Conservation (phyloP, 1,140 invertebrate species). For the Cherax destructor region DNA sequence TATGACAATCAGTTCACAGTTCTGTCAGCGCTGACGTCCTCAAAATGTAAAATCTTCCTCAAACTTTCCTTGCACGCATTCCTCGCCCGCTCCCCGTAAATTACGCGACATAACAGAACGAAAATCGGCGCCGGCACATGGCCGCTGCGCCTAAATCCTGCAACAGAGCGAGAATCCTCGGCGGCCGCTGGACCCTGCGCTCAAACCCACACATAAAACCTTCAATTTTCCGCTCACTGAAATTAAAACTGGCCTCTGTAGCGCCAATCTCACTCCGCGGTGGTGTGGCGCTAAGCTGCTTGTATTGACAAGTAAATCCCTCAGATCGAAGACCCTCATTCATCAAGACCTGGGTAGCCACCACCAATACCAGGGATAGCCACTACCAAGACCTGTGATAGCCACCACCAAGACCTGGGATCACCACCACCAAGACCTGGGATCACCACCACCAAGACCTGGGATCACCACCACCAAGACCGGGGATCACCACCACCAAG, state of each 20-base stretch:
- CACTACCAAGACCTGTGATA: not conserved
- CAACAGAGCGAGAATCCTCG: no score
- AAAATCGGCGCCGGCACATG: not conserved
- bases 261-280: not conserved
- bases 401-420: not conserved
- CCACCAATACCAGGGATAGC: no score
- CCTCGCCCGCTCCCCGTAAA: no score
- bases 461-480: not conserved
- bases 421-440: not conserved
- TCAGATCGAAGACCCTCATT: not conserved
- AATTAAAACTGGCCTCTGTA: not conserved
- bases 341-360: not conserved
- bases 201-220: conserved; percentile 14
- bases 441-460: not conserved
- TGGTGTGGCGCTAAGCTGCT: conserved; percentile 13
- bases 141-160: no score
- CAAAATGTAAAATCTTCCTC: no score
- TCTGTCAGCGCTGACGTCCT: no score
- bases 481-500: no score
- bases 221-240: conserved; percentile 24
- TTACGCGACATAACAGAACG: not conserved
- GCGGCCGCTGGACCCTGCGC: not conserved
- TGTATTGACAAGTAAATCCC: conserved; percentile 20
- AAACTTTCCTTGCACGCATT: no score
- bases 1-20: no score